A percentile compares a stretch with the other conserved stretches of the same genome.
Conservation (phyloP, 1,140 invertebrate genomes). For the Bacillus rossius region DNA sequence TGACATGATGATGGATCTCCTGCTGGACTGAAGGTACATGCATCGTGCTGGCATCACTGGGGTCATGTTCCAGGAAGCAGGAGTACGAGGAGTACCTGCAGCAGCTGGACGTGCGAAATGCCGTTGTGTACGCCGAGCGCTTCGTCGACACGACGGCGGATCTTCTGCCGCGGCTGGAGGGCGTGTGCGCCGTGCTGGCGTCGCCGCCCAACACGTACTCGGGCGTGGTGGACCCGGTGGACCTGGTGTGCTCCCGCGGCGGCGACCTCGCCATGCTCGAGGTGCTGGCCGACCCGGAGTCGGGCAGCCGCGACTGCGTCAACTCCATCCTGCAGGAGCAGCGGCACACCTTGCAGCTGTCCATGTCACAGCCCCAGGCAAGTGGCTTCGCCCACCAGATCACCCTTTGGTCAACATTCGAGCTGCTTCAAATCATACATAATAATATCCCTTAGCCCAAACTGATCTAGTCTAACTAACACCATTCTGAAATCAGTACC, state of each 20-base stretch:
- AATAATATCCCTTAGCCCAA: too few relatives aligned
- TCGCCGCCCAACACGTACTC: constrained; percentile 71
- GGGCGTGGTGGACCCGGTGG: constrained; percentile 56
- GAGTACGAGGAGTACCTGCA: constrained; percentile 51
- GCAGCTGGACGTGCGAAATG: constrained; percentile 47
- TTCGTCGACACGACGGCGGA: constrained; percentile 52
- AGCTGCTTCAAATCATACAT: too few relatives aligned
- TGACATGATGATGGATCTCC: too few relatives aligned
- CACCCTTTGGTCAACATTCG: too few relatives aligned
- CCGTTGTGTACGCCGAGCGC: constrained; percentile 51
- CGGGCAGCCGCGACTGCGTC: constrained; percentile 47
- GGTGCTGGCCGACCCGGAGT: constrained; percentile 56
- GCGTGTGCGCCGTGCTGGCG: constrained; percentile 63
- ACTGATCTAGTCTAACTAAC: too few relatives aligned
- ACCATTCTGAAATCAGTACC: too few relatives aligned
- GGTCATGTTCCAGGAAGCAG: constrained; percentile 37
- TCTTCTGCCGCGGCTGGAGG: constrained; percentile 50
- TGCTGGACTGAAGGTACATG: too few relatives aligned
- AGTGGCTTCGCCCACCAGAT: too few relatives aligned
- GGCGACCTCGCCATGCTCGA: constrained; percentile 61
- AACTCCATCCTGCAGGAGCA: constrained; percentile 53
- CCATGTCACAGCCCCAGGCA: constrained; percentile 62
- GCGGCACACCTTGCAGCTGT: constrained; percentile 54
- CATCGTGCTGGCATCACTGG: too few relatives aligned
- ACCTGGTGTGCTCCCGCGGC: constrained; percentile 50